These are phyloP conservation scores for Panagrolaimus sp. DNA, from an alignment of 1,140 invertebrate species.

Conservation along the genomic window DNA sequence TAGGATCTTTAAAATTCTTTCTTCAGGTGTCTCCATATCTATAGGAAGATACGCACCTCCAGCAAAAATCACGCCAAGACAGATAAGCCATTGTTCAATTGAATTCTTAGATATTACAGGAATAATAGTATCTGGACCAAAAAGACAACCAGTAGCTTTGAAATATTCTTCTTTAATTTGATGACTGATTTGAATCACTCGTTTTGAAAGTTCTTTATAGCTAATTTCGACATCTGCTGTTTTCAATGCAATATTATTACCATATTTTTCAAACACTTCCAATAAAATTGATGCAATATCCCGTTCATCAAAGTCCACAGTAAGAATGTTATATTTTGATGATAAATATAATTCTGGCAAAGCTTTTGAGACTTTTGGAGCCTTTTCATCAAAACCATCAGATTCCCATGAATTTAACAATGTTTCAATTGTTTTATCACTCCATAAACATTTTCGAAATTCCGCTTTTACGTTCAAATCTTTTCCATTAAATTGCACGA, in stretches of 20 bases:
- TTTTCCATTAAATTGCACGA: not conserved
- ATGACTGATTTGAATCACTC: too few relatives aligned
- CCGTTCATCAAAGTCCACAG: too few relatives aligned
- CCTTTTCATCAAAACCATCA: too few relatives aligned
- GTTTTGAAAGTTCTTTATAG: too few relatives aligned
- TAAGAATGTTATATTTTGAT: too few relatives aligned
- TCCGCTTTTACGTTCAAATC: constrained; percentile 13
- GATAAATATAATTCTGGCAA: too few relatives aligned
- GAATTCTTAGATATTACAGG: constrained; percentile 13
- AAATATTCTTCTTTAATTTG: constrained; percentile 11
- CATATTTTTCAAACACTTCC: too few relatives aligned
- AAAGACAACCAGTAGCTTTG: not conserved
- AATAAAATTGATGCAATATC: too few relatives aligned
- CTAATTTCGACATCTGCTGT: too few relatives aligned
- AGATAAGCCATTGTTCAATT: constrained; percentile 22
- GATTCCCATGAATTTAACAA: too few relatives aligned
- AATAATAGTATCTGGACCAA: constrained; percentile 16
- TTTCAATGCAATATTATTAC: too few relatives aligned
- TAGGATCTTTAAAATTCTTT: constrained; percentile 19
- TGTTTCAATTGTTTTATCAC: not conserved
- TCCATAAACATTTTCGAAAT: not conserved
- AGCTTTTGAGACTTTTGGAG: too few relatives aligned
- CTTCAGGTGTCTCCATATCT: constrained; percentile 14
- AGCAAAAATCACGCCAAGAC: constrained; percentile 15
- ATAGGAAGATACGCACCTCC: constrained; percentile 32